These are phyloP conservation scores for Spatula versicolor DNA, from an alignment of 2,797 vertebrate species.

Conservation along the genomic window DNA sequence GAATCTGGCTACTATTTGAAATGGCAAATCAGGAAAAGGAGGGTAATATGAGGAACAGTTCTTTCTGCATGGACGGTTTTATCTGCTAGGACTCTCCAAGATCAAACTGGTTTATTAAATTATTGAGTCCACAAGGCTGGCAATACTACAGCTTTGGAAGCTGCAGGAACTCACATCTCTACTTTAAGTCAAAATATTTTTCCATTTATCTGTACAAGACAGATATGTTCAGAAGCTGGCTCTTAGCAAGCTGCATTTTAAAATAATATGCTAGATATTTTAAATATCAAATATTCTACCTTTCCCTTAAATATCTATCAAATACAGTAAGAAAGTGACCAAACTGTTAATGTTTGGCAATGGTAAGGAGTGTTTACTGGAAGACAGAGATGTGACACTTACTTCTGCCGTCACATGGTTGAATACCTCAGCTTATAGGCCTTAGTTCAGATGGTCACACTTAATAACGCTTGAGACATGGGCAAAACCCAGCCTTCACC, in stretches of 20 bases:
- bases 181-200: not conserved
- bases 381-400: not conserved
- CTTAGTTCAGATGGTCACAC: not conserved
- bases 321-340: not conserved
- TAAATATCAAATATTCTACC: not conserved
- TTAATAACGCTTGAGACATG: not conserved
- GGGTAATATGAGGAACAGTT: not conserved
- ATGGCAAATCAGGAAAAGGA: not conserved
- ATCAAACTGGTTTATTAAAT: not conserved
- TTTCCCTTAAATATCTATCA: not conserved
- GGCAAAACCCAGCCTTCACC: not conserved
- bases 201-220: not conserved
- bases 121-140: not conserved
- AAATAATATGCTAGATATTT: not conserved
- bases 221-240: not conserved
- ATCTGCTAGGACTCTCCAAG: not conserved
- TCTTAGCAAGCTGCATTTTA: not conserved
- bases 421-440: not conserved
- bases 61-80: not conserved
- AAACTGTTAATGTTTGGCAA: not conserved
- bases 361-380: not conserved
- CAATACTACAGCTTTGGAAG: not conserved
- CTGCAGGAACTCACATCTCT: not conserved
- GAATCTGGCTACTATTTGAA: not conserved
- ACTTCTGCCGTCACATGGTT: not conserved